Conservation (phyloP, 2,797 vertebrate species). For the Catharus ustulatus region DNA sequence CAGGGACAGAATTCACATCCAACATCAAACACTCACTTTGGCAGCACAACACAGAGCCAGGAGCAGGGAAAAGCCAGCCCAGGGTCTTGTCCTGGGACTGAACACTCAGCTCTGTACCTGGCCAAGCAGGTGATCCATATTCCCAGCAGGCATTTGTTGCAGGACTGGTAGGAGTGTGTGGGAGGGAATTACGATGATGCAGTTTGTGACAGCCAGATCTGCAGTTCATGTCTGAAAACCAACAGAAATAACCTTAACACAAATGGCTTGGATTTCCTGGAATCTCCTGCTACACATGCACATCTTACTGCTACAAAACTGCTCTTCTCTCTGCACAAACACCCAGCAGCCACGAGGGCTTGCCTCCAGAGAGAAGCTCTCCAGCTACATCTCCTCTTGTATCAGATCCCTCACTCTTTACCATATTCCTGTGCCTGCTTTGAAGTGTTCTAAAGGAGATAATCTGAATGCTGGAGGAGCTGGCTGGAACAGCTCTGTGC, state of each 20-base stretch:
- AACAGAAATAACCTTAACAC: background rate
- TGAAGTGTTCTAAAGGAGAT: background rate
- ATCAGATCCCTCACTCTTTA: background rate
- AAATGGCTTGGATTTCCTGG: background rate
- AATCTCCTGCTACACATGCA: background rate
- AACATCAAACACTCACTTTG: background rate
- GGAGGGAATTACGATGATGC: background rate
- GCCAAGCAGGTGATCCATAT: background rate
- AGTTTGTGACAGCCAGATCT: background rate
- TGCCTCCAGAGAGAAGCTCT: background rate
- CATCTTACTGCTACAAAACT: background rate
- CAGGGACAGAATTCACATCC: background rate
- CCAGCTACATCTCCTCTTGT: background rate
- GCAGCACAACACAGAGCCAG: background rate
- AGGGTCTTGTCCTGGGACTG: background rate
- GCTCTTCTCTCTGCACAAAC: background rate
- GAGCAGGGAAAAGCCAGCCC: background rate
- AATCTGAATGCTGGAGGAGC: background rate
- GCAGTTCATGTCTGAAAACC: background rate
- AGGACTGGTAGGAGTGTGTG: background rate
- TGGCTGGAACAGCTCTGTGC: background rate
- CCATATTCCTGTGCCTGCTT: background rate
- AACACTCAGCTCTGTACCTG: background rate
- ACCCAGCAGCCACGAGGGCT: background rate
- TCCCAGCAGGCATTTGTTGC: background rate